Percentiles rank a stretch among this genome's conserved stretches.
These are phyloP conservation scores for Aleiodes testaceus DNA, from an alignment of 2,888 invertebrate genomes.

Conservation along the genomic window DNA sequence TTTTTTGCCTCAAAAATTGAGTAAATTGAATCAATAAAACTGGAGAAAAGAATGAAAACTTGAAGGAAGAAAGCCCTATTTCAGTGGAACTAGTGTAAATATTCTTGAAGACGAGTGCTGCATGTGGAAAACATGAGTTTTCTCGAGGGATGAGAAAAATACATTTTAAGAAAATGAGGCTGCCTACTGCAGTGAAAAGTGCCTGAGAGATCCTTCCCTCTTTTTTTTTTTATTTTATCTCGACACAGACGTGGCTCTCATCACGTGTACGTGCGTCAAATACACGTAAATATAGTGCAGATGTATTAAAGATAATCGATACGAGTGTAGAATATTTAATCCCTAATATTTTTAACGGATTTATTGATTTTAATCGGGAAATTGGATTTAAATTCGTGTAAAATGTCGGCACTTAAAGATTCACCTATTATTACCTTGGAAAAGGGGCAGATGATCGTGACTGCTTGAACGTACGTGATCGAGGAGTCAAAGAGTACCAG, in stretches of 20 bases:
- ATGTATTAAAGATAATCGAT: constrained; percentile 1
- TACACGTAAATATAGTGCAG: constrained; percentile 43
- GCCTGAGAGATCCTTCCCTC: neutral
- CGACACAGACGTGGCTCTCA: constrained; percentile 1
- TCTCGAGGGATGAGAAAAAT: constrained; percentile 47
- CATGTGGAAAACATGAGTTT: constrained; percentile 51
- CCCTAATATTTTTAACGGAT: no score
- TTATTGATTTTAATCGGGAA: no score
- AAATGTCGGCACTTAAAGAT: neutral
- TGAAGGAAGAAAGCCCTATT: no score
- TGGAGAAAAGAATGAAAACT: no score
- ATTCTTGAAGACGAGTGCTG: constrained; percentile 27
- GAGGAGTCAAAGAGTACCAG: neutral
- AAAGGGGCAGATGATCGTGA: neutral
- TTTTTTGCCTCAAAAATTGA: no score
- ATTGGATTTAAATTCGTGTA: no score
- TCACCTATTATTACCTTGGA: neutral
- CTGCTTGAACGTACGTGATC: neutral
- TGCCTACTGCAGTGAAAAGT: constrained; percentile 22
- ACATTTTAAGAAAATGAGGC: constrained; percentile 53
- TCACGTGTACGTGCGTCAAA: constrained; percentile 39
- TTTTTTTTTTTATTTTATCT: constrained; percentile 13
- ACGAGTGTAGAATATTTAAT: no score
- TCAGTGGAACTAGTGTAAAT: neutral
- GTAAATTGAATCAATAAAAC: no score